A percentile compares a stretch with the other conserved stretches of the same genome.
Evolutionary conservation across 2,797 vertebrate genomes (phyloP).

Genomic region (Florisuga fusca): DNA sequence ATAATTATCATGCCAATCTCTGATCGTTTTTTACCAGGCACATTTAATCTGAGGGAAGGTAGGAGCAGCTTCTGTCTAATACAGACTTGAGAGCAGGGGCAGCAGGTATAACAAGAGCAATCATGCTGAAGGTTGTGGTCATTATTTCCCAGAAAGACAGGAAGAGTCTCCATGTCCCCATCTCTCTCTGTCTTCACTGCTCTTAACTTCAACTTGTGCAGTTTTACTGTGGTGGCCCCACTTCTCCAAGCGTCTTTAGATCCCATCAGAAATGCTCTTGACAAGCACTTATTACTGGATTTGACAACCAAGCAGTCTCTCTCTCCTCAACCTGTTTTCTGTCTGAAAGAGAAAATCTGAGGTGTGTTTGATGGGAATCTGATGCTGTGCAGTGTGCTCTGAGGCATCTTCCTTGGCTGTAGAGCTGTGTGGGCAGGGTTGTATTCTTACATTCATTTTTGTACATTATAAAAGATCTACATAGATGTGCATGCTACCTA

Average conservation of each 20-base stretch:
- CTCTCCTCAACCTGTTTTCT: background rate
- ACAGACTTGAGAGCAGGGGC: background rate
- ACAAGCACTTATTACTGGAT: conserved; percentile 14
- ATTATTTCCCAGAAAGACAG: conserved; percentile 37
- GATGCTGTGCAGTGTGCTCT: background rate
- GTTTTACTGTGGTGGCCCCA: background rate
- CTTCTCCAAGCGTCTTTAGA: background rate
- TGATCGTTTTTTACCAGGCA: background rate
- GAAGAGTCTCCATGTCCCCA: background rate
- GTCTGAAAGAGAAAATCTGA: background rate
- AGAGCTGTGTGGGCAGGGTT: background rate
- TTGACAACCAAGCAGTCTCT: background rate
- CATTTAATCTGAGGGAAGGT: conserved; percentile 6
- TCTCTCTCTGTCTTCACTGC: background rate
- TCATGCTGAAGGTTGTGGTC: conserved; percentile 15
- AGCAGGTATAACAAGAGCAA: background rate
- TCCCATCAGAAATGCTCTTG: background rate
- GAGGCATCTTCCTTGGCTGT: background rate
- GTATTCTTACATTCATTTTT: background rate
- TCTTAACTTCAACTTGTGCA: conserved; percentile 1
- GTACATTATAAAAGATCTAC: background rate
- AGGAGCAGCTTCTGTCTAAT: background rate
- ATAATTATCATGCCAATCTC: conserved; percentile 36
- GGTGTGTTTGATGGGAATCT: background rate
- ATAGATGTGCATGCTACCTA: background rate